Evolutionary conservation across 2,888 invertebrate genomes (phyloP), one percentile per base, ranked within the genome.

Genomic region (Dromius quadrimaculatus): DNA sequence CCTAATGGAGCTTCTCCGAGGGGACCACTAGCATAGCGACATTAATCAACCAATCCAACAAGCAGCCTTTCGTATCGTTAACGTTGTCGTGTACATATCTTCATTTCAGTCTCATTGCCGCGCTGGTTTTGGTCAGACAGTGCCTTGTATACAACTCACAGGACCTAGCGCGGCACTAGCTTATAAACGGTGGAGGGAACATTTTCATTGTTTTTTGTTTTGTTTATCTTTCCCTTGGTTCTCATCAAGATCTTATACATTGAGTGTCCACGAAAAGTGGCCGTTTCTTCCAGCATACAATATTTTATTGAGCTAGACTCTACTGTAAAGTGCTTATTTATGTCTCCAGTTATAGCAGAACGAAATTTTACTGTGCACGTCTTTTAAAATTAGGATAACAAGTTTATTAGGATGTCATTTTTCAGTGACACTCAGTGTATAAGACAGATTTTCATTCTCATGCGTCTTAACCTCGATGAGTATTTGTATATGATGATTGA

Each of bases 1-100:
- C 77, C 88, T 98, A 75, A 95, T 97, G 93, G 98, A 98, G 85
- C 87, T 98, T 71, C 86, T 98, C 74, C 88, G 96, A 78, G 97
- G 97, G 78, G 95, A 96, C 85, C 95, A 95, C 85, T 95, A 71
- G 34, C 20, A 43, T 11, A 57, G 13, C 19, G 22, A 62, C 22
- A 38, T 8, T 11, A 4, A 47, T 22, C n/a, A 28, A 65, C n/a
- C 19, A 20, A 20, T 8, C 20, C n/a, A 47, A 22, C n/a, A 28
- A 65, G 15, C 19, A 20, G 36, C 22, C 28, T 34, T 59, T 59
- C 59, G 59, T 20, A 59, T 36, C 59, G 59, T 34, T 57, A 22
- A n/a, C 28, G 54, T 6, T 23, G 19, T 17, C 17, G 41, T 66
- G 66, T 66, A 66, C 54, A 66, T 66, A 66, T 57, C 54, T 57